Evolutionary conservation across 1,140 invertebrate species (phyloP), one percentile per base, ranked within the genome.

Genomic region (Lepidostoma basale): DNA sequence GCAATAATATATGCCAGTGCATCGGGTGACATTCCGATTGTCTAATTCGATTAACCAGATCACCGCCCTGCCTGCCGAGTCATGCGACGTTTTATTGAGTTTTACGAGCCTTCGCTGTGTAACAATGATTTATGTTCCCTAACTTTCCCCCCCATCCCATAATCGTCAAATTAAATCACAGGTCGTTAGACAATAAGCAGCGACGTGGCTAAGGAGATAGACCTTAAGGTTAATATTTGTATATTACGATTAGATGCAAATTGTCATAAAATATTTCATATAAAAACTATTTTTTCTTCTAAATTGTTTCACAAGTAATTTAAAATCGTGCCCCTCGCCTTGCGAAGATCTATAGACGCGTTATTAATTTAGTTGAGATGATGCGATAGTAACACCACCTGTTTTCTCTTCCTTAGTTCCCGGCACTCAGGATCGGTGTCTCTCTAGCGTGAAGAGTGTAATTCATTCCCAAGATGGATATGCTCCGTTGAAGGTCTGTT

Each of bases 401-500:
- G 58, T 39, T 22, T 14, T 6, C 16, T 44, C 33, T 60, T 39
- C 39, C 36, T 30, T 42, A 16, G 30, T n/a, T n/a, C n/a, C 33
- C 40, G 52, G 30, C 36, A 18, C 36, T 12, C 9, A 39, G 36
- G 36, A 60, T 23, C 9, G 62, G 52, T 52, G 44, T 44, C 39
- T 64, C 44, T 64, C 22, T 64, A 49, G 62, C 62, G 62, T 64
- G 28, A 36, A 64, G 62, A 12, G 10, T 12, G 30, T 52, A 23
- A 49, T 23, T 64, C 44, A 33, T 65, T 72, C 70, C 70, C 70
- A 72, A 68, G 56, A 65, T 72, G 70, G 70, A 72, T 65, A 72
- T 72, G 70, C 70, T 68, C 70, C 59, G 70, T 47, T 72, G 70
- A 54, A 68, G 66, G 70, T 65, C 49, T 72, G 70, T 72, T 72